Base-by-base conservation (phyloP, 2,797 vertebrate genomes). In the Myotis myotis region DNA sequence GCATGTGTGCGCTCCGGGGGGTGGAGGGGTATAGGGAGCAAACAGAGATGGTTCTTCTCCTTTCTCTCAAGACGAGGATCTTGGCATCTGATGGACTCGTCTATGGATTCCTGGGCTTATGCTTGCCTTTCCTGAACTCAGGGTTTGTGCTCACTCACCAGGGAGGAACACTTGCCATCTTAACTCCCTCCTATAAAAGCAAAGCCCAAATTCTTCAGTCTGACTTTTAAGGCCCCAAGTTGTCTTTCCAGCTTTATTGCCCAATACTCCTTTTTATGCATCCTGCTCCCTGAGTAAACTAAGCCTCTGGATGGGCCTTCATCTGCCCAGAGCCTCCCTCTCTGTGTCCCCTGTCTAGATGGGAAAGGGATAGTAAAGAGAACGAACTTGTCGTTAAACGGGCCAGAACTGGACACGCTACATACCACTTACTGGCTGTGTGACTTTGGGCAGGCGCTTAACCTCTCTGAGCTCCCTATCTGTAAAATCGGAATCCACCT, bases 401-500 rank as follows among this genome's bases (percentile, higher is more conserved):
- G 38, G 55, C 30, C 44, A 91, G 89, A 81, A 92, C 71, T 57
- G 47, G 91, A 84, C 95, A 86, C 38, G 41, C 71, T 28, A 22
- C 23, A 64, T 53, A 71, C 36, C 28, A 89, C 20, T 88, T 80
- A 64, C 33, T 87, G 83, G 36, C 68, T 47, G 33, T 47, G 82
- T 83, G 90, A 66, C 70, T 64, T 87, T 33, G 66, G 91, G 53
- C 64, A 78, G 22, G 36, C 51, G 62, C 57, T 66, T 89, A 78
- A 55, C 49, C 47, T 78, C 23, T 51, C 51, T 53, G 60, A 85
- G 36, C 70, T 80, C 23, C 76, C 41, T 62, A 72, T 41, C 49
- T 80, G 41, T 82, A 90, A 94, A 85, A 88, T 22, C 2, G 30
- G 68, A 85, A 91, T 75, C 44, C n/a, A 64, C n/a, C 28, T 30